phyloP scores from a whole-genome alignment of 2,797 vertebrate genomes.

The Hybognathus amarus region DNA sequence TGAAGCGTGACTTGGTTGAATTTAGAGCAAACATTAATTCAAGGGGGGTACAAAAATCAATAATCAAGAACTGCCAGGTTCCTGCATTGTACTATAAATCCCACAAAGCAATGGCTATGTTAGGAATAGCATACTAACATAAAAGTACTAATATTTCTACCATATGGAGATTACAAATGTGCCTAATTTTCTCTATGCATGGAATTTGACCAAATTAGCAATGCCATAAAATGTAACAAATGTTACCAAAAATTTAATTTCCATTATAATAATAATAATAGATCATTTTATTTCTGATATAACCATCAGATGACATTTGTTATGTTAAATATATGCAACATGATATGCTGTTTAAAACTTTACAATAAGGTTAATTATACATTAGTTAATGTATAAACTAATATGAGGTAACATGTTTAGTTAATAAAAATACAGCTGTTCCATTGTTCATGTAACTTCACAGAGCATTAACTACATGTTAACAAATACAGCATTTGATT shows the following conservation, averaged over 20 bases:
- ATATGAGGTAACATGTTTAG: no score
- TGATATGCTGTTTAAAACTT: neutral
- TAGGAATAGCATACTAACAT: constrained; percentile 3
- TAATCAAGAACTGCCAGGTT: constrained; percentile 55
- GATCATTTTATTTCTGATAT: neutral
- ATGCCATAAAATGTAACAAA: neutral
- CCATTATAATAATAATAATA: neutral
- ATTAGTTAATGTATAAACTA: no score
- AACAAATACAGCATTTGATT: no score
- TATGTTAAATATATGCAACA: neutral
- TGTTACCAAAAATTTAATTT: neutral
- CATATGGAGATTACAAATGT: neutral
- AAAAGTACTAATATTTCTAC: neutral
- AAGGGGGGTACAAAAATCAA: constrained; percentile 59
- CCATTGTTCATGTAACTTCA: no score
- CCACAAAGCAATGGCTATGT: constrained; percentile 41
- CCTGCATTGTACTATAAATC: constrained; percentile 43
- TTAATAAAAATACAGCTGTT: no score
- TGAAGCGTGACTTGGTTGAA: constrained; percentile 63
- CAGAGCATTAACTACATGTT: no score
- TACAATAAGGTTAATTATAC: no score
- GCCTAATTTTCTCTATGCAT: neutral
- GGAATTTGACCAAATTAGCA: neutral
- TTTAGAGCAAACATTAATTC: constrained; percentile 67
- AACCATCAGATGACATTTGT: neutral